These are phyloP conservation scores for Rallus limicola DNA, from an alignment of 2,113 vertebrate genomes.

Conservation along the genomic window DNA sequence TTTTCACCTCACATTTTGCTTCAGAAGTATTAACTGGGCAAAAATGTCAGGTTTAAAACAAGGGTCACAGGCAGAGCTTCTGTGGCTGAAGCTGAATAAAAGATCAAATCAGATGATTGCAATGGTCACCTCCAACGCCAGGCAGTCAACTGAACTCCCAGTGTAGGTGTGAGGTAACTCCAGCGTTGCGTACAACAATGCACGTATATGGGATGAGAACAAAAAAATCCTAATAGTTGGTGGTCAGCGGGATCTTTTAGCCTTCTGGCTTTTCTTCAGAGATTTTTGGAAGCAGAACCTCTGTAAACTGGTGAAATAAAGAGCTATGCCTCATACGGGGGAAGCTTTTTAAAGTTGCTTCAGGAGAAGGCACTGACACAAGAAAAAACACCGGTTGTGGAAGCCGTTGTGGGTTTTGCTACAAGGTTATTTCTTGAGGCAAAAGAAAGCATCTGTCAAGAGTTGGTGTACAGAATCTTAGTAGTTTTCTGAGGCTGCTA, in stretches of 20 bases:
- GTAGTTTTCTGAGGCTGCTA: not conserved
- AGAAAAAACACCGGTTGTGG: not conserved
- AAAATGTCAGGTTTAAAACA: not conserved
- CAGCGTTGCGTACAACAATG: accelerated
- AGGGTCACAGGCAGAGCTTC: not conserved
- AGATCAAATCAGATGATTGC: not conserved
- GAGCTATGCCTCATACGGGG: not conserved
- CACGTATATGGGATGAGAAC: not conserved
- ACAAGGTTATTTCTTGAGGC: not conserved
- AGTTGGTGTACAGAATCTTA: not conserved
- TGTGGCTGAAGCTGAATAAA: not conserved
- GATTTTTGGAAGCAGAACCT: not conserved
- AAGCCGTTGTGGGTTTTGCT: not conserved
- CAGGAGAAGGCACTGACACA: not conserved
- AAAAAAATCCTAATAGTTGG: not conserved
- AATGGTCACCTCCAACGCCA: not conserved
- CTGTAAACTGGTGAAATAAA: not conserved
- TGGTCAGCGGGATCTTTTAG: not conserved
- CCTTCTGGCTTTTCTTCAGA: not conserved
- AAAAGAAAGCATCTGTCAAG: conserved; percentile 21
- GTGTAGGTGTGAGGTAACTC: not conserved
- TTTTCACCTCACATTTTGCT: not conserved
- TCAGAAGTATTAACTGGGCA: not conserved
- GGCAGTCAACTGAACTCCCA: not conserved
- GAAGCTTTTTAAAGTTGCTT: not conserved